These are phyloP conservation scores for Amphiprion clarkii DNA, from an alignment of 2,797 vertebrate genomes.

Conservation along the genomic window DNA sequence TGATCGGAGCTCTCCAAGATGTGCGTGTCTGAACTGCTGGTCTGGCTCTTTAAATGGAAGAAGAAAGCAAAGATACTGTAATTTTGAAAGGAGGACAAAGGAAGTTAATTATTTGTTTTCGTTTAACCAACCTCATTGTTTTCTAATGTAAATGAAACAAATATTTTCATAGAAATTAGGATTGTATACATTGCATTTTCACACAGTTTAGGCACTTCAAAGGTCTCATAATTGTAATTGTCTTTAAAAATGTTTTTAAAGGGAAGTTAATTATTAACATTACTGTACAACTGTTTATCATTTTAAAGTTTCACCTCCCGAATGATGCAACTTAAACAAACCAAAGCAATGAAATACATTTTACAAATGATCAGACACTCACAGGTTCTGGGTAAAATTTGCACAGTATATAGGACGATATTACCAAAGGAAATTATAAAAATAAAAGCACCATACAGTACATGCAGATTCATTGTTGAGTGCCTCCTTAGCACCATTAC, in stretches of 20 bases:
- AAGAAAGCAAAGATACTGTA: neutral
- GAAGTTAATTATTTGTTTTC: neutral
- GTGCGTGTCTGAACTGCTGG: constrained; percentile 75
- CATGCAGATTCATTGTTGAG: neutral
- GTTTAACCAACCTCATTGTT: neutral
- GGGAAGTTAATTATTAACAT: no score
- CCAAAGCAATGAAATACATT: no score
- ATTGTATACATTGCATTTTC: neutral
- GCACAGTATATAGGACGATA: no score
- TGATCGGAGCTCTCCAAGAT: constrained; percentile 80
- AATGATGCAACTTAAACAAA: no score
- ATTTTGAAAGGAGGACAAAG: neutral
- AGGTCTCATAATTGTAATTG: neutral
- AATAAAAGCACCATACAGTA: neutral
- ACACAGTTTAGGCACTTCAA: neutral
- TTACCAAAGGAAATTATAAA: neutral
- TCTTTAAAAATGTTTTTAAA: neutral
- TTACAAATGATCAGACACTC: no score
- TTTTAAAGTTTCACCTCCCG: no score
- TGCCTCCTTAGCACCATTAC: neutral
- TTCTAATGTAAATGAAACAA: no score
- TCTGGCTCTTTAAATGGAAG: constrained; percentile 65
- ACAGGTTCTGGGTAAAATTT: no score
- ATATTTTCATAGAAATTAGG: neutral
- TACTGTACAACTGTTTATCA: no score